Base-by-base conservation (phyloP, 2,888 invertebrate species). In the Caenorhabditis panamensis region DNA sequence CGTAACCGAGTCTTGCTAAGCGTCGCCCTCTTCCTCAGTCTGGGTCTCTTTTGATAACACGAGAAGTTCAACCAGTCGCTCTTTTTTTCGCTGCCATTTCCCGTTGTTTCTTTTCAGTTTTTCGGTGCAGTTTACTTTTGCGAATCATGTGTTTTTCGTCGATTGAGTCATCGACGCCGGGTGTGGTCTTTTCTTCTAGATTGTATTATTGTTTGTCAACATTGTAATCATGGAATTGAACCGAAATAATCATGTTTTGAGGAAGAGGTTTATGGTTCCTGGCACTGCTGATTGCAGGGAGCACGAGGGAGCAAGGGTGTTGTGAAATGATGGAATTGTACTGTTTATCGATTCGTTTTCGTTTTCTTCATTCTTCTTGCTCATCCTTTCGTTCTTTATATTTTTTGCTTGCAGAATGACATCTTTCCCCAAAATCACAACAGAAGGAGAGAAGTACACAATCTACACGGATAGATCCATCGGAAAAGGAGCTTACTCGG, bases 401-500 rank as follows among this genome's bases (percentile, higher is more conserved):
- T 51, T 18, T 20, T 58, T 31, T 31, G 13, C 18, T 63, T 68
- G 28, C 62, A 76, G 67, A 20, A 76, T 76, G 68, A 36, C 62
- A 49, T 58, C 69, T 13, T 41, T 41, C 13, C 41, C 41, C 8
- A 6, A 2, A 41, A 13, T 41, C 13, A 11, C 41, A 13, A 41
- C 13, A 13, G 31, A 49, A 26, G 80, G 80, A 6, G 75, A 75
- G 20, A 61, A 61, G 20, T 80, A 75, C 41, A 64, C 56, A 0
- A 51, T 75, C 5, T 59, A 58, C 58, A 56, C 49, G 11, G 75
- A 69, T 2, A 20, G 58, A 11, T 6, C 18, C 1, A 71, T 80
- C n/a, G 80, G 80, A 13, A 75, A 54, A 61, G 80, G 80, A 36
- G 61, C 81, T 13, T 76, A 66, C 28, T 61, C 76, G 11, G 72